Percentiles rank a stretch among this genome's conserved stretches.
Conservation (phyloP, 2,113 vertebrate species). For the Ceuthmochares aereus region DNA sequence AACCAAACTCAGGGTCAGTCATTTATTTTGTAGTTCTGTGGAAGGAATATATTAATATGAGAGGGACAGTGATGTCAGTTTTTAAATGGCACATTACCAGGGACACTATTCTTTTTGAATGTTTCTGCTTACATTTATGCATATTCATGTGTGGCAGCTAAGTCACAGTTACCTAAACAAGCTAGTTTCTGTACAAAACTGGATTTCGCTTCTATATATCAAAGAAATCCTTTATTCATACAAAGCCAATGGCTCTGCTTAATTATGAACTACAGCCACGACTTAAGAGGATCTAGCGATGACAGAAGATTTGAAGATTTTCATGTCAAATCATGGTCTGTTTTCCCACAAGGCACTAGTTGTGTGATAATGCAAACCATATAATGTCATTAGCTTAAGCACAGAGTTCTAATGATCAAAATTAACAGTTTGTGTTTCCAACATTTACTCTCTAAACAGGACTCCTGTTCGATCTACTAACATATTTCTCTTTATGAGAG, state of each 20-base stretch:
- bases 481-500: background rate
- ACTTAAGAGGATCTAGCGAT: background rate
- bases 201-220: background rate
- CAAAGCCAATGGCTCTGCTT: constrained; percentile 14
- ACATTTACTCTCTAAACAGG: background rate
- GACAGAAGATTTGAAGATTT: constrained; percentile 5
- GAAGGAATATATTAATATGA: background rate
- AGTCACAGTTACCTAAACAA: background rate
- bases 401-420: background rate
- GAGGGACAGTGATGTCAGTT: background rate
- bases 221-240: background rate
- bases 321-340: constrained; percentile 32
- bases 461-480: background rate
- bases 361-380: background rate
- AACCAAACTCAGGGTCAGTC: background rate
- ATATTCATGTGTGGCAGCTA: background rate
- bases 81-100: background rate
- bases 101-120: background rate
- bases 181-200: background rate
- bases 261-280: constrained; percentile 23
- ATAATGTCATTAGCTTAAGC: constrained; percentile 20
- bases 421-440: constrained; percentile 7
- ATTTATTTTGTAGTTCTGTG: background rate
- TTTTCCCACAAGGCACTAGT: constrained; percentile 41
- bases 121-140: background rate